A percentile compares a stretch with the other conserved stretches of the same genome.
Conservation (phyloP, 2,888 invertebrate species). For the Melanostoma scalare region DNA sequence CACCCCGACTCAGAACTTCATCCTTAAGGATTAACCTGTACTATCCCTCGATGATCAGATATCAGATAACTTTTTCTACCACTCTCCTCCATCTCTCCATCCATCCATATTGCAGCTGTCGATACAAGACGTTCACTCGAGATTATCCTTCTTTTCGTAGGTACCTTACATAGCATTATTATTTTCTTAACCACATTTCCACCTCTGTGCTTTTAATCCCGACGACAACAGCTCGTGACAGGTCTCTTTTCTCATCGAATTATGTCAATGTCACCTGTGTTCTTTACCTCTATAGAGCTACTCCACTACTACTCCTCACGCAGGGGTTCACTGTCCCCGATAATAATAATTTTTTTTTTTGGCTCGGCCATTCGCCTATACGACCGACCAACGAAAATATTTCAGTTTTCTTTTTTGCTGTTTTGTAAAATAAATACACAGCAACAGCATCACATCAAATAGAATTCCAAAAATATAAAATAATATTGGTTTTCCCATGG, state of each 20-base stretch:
- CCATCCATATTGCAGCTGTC: constrained; percentile 21
- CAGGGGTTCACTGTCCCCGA: constrained; percentile 19
- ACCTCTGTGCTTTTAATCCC: constrained; percentile 38
- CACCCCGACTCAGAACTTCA: too few relatives aligned
- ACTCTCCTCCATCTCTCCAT: not conserved
- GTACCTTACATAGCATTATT: not conserved
- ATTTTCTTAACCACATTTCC: constrained; percentile 42
- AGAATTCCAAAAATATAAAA: constrained; percentile 5
- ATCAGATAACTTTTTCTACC: constrained; percentile 1
- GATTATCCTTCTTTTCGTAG: constrained; percentile 20
- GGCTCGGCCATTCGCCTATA: constrained; percentile 4
- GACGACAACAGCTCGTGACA: constrained; percentile 47
- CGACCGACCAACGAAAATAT: too few relatives aligned
- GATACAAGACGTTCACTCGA: constrained; percentile 23
- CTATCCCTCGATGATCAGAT: not conserved
- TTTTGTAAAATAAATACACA: too few relatives aligned
- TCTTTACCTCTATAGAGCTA: not conserved
- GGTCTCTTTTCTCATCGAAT: constrained; percentile 42
- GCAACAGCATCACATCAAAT: not conserved
- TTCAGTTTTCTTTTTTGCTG: too few relatives aligned
- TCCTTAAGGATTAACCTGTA: too few relatives aligned
- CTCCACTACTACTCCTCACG: not conserved
- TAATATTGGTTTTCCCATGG: not conserved
- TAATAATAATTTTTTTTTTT: not conserved
- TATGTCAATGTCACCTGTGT: constrained; percentile 54